phyloP scores from a whole-genome alignment of 2,113 vertebrate species.

The Seriola aureovittata region DNA sequence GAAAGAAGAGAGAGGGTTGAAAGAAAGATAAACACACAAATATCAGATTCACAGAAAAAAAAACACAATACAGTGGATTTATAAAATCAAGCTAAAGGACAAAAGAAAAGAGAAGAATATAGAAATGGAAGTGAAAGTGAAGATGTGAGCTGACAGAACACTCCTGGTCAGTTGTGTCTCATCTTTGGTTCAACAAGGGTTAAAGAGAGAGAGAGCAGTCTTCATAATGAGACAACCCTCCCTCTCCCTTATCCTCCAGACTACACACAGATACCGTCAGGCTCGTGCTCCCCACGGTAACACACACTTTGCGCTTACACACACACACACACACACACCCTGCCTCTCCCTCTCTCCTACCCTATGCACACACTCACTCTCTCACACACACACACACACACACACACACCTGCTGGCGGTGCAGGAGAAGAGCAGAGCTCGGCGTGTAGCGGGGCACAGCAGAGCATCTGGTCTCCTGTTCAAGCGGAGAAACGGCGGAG shows the following conservation, averaged over 20 bases:
- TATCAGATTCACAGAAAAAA: no score
- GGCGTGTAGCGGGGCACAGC: constrained; percentile 31
- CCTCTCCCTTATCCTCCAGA: constrained; percentile 53
- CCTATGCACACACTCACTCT: not conserved
- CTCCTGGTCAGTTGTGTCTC: constrained; percentile 17
- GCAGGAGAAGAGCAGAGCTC: constrained; percentile 16
- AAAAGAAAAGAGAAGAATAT: no score
- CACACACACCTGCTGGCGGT: constrained; percentile 31
- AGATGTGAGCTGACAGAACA: not conserved
- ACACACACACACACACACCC: not conserved
- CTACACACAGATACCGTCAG: constrained; percentile 54
- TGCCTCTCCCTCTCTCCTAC: not conserved
- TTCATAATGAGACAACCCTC: constrained; percentile 53
- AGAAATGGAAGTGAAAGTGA: no score
- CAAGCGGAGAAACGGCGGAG: constrained; percentile 9
- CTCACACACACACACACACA: not conserved
- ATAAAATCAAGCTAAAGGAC: no score
- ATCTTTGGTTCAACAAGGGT: constrained; percentile 63
- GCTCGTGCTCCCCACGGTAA: constrained; percentile 32
- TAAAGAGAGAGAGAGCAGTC: constrained; percentile 59
- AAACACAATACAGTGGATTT: no score
- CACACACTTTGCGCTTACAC: constrained; percentile 6
- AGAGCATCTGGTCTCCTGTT: constrained; percentile 44
- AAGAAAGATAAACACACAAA: no score
- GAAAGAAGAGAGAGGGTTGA: no score